Evolutionary conservation across 2,113 vertebrate genomes (phyloP).

Genomic region (Ptyas mucosa): DNA sequence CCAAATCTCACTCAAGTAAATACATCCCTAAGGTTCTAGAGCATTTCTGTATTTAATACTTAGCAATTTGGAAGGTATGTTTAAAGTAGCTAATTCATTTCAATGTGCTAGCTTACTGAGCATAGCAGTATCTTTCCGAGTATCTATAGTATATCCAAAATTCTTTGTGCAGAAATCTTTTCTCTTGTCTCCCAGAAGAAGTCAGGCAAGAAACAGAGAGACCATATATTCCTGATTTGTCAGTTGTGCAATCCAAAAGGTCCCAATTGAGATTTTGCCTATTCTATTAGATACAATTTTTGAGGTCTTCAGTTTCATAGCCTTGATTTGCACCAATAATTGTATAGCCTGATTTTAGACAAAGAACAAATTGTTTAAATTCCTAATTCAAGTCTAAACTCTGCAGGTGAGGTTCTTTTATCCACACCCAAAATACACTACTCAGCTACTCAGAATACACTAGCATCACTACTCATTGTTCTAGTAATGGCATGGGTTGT

Average conservation of each 20-base stretch:
- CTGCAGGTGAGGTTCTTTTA: background rate
- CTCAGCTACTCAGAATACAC: no score
- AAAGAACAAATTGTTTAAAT: background rate
- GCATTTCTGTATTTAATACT: background rate
- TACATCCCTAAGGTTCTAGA: background rate
- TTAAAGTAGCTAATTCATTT: background rate
- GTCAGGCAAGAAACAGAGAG: background rate
- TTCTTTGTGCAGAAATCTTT: background rate
- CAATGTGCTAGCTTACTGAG: background rate
- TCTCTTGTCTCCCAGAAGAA: background rate
- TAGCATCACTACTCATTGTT: background rate
- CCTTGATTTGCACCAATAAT: background rate
- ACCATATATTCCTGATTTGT: background rate
- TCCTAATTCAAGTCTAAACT: background rate
- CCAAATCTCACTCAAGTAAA: background rate
- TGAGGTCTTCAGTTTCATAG: background rate
- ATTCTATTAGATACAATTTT: background rate
- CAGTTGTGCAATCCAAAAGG: background rate
- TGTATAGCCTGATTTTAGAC: background rate
- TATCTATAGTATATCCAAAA: background rate
- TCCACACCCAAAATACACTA: background rate
- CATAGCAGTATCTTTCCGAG: background rate
- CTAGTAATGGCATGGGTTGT: background rate
- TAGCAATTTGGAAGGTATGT: background rate
- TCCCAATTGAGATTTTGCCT: background rate